phyloP scores from a whole-genome alignment of 1,140 invertebrate species.

The Dermatophagoides farinae region DNA sequence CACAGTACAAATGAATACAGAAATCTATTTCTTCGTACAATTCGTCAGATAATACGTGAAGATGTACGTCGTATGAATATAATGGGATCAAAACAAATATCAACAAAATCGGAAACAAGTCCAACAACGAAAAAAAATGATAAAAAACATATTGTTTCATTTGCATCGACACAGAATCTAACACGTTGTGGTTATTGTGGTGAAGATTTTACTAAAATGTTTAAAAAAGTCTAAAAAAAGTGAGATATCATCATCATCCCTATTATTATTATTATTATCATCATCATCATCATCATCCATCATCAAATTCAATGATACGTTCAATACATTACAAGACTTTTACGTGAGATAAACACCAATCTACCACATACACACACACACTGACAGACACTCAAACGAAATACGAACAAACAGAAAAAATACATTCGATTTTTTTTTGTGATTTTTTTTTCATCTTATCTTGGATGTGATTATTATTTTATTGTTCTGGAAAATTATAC shows the following conservation, averaged over 20 bases:
- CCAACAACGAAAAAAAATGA: background rate
- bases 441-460: background rate
- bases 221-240: background rate
- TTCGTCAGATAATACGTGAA: constrained; percentile 84
- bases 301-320: background rate
- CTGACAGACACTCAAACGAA: background rate
- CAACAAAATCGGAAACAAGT: background rate
- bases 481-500: too few relatives aligned
- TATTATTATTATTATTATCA: background rate
- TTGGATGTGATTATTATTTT: too few relatives aligned
- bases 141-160: constrained; percentile 1
- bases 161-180: constrained; percentile 2
- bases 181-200: background rate
- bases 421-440: background rate
- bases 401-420: background rate
- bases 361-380: background rate
- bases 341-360: background rate
- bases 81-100: background rate
- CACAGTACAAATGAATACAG: constrained; percentile 75
- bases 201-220: constrained; percentile 1
- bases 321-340: background rate
- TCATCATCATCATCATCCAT: background rate
- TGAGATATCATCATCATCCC: background rate
- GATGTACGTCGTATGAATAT: constrained; percentile 84
- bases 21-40: constrained; percentile 85